A percentile compares a stretch with the other conserved stretches of the same genome.
Conservation (phyloP, 1,140 invertebrate genomes). For the Meteorus sp. region DNA sequence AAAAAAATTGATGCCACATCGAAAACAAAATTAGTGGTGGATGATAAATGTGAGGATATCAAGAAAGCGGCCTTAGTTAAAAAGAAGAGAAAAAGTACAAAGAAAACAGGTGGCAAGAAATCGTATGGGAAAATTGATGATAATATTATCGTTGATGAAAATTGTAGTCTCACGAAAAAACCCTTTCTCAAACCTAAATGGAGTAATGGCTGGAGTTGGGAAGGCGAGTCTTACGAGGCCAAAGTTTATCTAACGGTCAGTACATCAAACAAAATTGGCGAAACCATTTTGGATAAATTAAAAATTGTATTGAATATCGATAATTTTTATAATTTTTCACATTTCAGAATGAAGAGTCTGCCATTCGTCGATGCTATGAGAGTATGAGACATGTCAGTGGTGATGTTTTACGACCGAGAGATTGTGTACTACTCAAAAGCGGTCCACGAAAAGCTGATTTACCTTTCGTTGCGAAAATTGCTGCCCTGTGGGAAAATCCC, state of each 20-base stretch:
- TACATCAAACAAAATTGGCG: slow-evolving; percentile 33
- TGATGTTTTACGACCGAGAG: slow-evolving; percentile 81
- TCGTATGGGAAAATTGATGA: slow-evolving; percentile 29
- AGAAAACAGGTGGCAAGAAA: slow-evolving; percentile 42
- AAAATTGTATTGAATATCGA: too few species aligned
- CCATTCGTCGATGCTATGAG: slow-evolving; percentile 80
- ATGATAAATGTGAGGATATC: slow-evolving; percentile 23
- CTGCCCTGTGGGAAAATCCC: slow-evolving; percentile 91
- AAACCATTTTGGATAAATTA: background rate
- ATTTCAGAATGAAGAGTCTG: slow-evolving; percentile 79
- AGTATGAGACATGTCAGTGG: slow-evolving; percentile 86
- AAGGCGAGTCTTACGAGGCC: slow-evolving; percentile 79
- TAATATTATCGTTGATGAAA: slow-evolving; percentile 40
- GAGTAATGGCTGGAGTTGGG: slow-evolving; percentile 92
- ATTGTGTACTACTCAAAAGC: slow-evolving; percentile 88
- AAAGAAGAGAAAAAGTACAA: slow-evolving; percentile 39
- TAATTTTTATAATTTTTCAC: too few species aligned
- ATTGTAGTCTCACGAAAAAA: slow-evolving; percentile 47
- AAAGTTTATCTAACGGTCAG: slow-evolving; percentile 87
- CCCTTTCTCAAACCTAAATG: slow-evolving; percentile 69
- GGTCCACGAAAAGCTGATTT: slow-evolving; percentile 81
- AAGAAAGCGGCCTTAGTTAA: slow-evolving; percentile 30
- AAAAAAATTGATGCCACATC: slow-evolving; percentile 33
- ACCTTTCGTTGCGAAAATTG: slow-evolving; percentile 92
- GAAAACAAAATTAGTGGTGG: slow-evolving; percentile 27